A percentile compares a stretch with the other conserved stretches of the same genome.
These are phyloP conservation scores for Ashinkailepas kermadecensis DNA, from an alignment of 2,888 invertebrate genomes.

Conservation along the genomic window DNA sequence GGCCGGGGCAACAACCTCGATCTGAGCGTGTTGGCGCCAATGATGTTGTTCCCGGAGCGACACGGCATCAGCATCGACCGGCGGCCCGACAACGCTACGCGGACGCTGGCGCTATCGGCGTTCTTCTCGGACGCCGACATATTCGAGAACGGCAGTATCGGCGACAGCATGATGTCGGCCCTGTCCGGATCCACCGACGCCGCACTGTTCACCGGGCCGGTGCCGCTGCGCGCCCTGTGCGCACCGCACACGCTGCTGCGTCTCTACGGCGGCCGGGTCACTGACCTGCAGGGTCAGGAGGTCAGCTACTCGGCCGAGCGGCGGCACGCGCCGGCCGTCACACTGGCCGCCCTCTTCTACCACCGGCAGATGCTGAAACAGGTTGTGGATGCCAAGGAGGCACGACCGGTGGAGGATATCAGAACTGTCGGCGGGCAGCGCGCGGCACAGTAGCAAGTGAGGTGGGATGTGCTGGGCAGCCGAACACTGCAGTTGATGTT, in stretches of 20 bases:
- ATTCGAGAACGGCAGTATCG: not conserved
- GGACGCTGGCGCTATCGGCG: not conserved
- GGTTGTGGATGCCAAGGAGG: not conserved
- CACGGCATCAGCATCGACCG: not conserved
- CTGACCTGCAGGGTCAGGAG: not conserved
- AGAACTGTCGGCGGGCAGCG: no score
- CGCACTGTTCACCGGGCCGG: not conserved
- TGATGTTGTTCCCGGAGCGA: not conserved
- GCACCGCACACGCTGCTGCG: not conserved
- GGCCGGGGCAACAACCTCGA: slow-evolving; percentile 3
- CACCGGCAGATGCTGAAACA: not conserved
- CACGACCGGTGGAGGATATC: not conserved
- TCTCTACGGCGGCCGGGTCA: slow-evolving; percentile 2
- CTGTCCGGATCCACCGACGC: not conserved
- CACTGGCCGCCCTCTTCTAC: not conserved
- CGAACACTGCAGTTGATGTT: no score
- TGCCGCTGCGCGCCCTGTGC: not conserved
- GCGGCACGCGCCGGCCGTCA: not conserved
- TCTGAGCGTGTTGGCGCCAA: not conserved
- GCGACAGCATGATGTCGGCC: not conserved
- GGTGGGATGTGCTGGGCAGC: no score
- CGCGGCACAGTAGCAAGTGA: no score
- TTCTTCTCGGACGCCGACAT: not conserved
- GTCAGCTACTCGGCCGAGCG: not conserved
- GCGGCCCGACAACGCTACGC: not conserved